These are phyloP conservation scores for Muschampia plurimacula DNA, from an alignment of 2,888 invertebrate genomes.

Conservation along the genomic window DNA sequence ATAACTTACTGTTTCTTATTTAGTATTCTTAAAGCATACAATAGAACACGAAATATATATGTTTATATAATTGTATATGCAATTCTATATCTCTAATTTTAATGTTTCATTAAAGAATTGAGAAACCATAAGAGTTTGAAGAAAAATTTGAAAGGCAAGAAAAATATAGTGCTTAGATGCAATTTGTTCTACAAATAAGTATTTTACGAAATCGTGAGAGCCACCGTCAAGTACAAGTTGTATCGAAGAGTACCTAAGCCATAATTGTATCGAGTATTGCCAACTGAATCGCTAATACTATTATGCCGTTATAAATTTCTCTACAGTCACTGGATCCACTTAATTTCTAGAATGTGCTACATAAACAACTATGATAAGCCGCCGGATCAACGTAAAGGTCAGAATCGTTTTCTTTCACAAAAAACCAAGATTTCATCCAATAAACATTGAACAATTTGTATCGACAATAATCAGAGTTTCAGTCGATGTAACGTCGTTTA, in stretches of 20 bases:
- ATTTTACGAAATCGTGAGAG: constrained; percentile 10
- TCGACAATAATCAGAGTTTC: constrained; percentile 44
- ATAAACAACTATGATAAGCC: constrained; percentile 22
- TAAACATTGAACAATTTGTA: constrained; percentile 46
- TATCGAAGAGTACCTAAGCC: constrained; percentile 12
- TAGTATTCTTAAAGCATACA: too few species aligned
- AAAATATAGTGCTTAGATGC: neutral
- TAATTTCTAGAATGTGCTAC: constrained; percentile 14
- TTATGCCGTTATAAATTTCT: constrained; percentile 34
- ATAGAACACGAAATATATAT: too few species aligned
- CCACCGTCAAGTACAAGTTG: neutral
- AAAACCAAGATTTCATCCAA: constrained; percentile 36
- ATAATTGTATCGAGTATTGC: constrained; percentile 14
- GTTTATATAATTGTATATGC: neutral
- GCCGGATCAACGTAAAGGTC: constrained; percentile 15
- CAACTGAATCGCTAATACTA: constrained; percentile 25
- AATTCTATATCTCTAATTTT: neutral
- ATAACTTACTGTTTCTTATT: too few species aligned
- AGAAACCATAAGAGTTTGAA: neutral
- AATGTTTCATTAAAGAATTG: neutral
- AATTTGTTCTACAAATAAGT: constrained; percentile 16
- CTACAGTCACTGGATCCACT: constrained; percentile 22
- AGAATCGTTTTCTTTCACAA: constrained; percentile 1
- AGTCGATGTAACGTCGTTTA: constrained; percentile 20
- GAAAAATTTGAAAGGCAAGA: neutral